Base-by-base conservation (phyloP, 1,140 invertebrate genomes). In the Batillaria attramentaria region DNA sequence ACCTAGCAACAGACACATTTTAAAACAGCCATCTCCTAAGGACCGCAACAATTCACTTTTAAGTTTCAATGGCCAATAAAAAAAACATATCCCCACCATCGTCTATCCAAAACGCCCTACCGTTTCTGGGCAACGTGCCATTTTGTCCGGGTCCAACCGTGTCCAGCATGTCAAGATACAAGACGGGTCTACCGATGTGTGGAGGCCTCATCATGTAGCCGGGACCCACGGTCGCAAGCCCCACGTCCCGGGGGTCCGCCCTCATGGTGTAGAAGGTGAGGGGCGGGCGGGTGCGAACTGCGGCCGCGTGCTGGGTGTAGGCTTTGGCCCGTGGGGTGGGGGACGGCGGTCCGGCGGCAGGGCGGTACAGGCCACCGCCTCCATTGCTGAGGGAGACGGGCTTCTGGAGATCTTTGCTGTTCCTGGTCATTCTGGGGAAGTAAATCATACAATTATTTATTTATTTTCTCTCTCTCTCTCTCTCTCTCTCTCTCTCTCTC, bases 241-340 rank as follows among this genome's bases (percentile, higher is more conserved):
- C 65, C 50, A 57, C 31, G n/a, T 69, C 28, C 13, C 81, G 39
- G 60, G 77, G 81, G 41, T 79, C 78, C 3, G 77, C 33, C 39
- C 81, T n/a, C 6, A 82, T 13, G 1, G 81, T 82, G 74, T 79
- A 82, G 75, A 82, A 82, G 5, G 42, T 72, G 4, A 82, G 65
- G 24, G 81, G 81, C 3, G 77, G 74, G 24, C 81, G 50, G 10
- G 62, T 66, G n/a, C 81, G 77, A 0, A 65, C 20, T 16, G 42
- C 1, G 5, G 43, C 28, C 0, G 74, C 76, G 46, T 81, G 70
- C 37, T 81, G 80, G 54, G 80, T 81, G 72, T 68, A 78, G 37
- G 80, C 72, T 39, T 81, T 81, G 35, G 50, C 50, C 35, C 39
- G 39, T 3, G 57, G 1, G 33, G 31, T 1, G 24, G 13, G 41